Evolutionary conservation across 2,797 vertebrate species (phyloP).

Genomic region (Euthynnus affinis): DNA sequence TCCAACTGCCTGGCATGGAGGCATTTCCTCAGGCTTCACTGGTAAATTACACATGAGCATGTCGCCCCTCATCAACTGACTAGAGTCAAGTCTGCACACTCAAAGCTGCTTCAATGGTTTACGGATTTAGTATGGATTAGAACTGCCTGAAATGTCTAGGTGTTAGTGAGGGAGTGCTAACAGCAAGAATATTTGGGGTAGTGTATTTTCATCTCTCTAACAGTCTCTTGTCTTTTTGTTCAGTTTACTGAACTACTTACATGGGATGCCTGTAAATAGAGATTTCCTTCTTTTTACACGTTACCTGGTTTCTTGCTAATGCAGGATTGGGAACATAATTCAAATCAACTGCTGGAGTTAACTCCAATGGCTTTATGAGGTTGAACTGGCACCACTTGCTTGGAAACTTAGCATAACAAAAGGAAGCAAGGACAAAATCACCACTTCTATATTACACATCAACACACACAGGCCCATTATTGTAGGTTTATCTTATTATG

Average conservation of each 20-base stretch:
- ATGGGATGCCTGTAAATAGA: not conserved
- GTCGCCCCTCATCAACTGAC: not conserved
- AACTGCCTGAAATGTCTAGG: not conserved
- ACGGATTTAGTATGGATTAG: not conserved
- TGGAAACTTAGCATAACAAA: not conserved
- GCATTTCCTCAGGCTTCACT: slow-evolving; percentile 24
- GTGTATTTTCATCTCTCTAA: slow-evolving; percentile 3
- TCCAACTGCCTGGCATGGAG: not conserved
- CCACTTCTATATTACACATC: not conserved
- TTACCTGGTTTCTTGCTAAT: not conserved
- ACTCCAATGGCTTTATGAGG: not conserved
- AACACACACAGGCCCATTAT: not conserved
- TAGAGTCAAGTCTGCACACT: not conserved
- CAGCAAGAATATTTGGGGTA: not conserved
- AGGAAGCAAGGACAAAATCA: not conserved
- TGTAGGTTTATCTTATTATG: too few relatives aligned
- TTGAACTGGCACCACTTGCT: too few relatives aligned
- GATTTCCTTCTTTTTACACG: not conserved
- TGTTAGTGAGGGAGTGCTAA: not conserved
- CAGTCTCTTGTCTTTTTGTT: not conserved
- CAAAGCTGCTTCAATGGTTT: not conserved
- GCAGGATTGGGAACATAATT: not conserved
- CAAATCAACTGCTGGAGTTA: not conserved
- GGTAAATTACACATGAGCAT: slow-evolving; percentile 14
- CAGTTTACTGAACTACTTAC: not conserved